Evolutionary conservation across 1,140 invertebrate genomes (phyloP).

Genomic region (Pollicipes pollicipes): DNA sequence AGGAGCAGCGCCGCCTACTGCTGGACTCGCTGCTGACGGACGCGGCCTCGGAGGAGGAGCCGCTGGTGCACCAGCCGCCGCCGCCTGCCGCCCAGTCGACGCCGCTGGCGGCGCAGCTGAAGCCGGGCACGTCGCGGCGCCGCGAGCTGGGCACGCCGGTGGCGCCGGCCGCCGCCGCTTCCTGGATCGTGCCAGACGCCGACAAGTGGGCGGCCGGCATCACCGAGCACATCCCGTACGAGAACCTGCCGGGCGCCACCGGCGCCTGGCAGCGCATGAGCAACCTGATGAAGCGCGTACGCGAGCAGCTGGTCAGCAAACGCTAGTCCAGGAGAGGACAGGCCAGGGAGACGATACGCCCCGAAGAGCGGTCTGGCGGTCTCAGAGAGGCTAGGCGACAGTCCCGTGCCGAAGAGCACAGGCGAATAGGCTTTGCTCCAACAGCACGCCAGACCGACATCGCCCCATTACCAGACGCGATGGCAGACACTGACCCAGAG

Average conservation of each 20-base stretch:
- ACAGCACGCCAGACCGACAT: too few relatives aligned
- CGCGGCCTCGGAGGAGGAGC: not conserved
- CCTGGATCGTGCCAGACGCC: not conserved
- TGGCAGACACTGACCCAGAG: too few relatives aligned
- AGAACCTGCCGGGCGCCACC: conserved; percentile 4
- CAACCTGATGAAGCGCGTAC: not conserved
- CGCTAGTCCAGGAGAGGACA: not conserved
- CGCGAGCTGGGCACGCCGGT: conserved; percentile 4
- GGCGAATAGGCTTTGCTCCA: too few relatives aligned
- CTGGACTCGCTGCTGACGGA: not conserved
- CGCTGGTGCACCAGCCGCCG: not conserved
- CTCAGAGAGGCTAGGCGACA: too few relatives aligned
- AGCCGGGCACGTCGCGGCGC: not conserved
- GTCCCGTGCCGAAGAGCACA: too few relatives aligned
- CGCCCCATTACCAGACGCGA: too few relatives aligned
- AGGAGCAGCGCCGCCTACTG: not conserved
- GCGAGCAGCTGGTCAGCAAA: not conserved
- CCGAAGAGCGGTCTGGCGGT: too few relatives aligned
- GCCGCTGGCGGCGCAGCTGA: not conserved
- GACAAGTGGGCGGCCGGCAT: not conserved
- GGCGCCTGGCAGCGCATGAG: conserved; percentile 2
- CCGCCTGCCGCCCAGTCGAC: not conserved
- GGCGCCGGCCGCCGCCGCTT: not conserved
- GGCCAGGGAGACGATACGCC: too few relatives aligned
- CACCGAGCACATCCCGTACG: not conserved